Conservation (phyloP, 2,888 invertebrate genomes). For the Omphaloscelis lunosa region DNA sequence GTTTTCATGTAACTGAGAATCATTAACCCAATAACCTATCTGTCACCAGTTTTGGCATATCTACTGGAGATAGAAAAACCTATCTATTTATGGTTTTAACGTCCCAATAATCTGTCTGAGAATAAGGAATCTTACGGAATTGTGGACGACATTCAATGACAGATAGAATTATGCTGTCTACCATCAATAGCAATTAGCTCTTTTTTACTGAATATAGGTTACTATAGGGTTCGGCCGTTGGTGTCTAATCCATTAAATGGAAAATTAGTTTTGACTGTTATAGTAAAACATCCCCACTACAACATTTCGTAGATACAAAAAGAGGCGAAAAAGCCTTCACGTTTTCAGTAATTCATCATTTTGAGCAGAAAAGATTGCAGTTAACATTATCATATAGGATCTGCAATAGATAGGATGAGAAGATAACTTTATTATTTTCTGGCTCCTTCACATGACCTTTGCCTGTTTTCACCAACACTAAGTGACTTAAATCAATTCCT, state of each 20-base stretch:
- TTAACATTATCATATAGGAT: neutral
- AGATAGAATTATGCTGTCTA: too few species aligned
- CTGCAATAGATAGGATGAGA: neutral
- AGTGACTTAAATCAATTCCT: too few species aligned
- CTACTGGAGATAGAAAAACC: too few species aligned
- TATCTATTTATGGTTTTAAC: too few species aligned
- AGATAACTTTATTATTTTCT: neutral
- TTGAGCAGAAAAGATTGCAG: neutral
- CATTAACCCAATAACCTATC: too few species aligned
- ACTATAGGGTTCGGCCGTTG: neutral
- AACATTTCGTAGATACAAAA: neutral
- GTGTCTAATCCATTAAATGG: neutral
- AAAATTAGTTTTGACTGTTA: neutral
- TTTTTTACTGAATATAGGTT: too few species aligned
- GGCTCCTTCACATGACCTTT: neutral
- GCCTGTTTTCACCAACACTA: too few species aligned
- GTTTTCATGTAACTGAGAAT: neutral
- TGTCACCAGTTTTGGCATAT: too few species aligned
- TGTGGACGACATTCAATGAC: too few species aligned
- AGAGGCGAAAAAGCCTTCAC: neutral
- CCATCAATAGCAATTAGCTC: too few species aligned
- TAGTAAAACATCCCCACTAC: neutral
- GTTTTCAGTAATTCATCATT: neutral
- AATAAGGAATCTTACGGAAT: too few species aligned
- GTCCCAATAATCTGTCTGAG: too few species aligned